Evolutionary conservation across 2,113 vertebrate genomes (phyloP).

Genomic region (Clarias gariepinus): DNA sequence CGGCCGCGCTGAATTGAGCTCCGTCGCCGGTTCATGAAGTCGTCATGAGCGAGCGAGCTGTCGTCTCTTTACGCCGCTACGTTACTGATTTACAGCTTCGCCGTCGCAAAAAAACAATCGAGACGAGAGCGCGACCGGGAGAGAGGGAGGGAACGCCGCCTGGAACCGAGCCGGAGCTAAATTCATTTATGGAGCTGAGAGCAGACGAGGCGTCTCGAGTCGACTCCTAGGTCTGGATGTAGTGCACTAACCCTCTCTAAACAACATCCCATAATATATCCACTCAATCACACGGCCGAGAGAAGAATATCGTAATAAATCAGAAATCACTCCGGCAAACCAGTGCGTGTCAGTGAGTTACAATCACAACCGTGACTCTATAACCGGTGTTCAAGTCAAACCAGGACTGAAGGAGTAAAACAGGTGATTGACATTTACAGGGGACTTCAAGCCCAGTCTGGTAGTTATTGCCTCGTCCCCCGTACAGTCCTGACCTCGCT

Average conservation of each 20-base stretch:
- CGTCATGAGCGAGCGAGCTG: conserved; percentile 24
- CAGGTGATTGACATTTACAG: no score
- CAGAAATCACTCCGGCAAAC: not conserved
- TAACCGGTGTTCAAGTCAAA: no score
- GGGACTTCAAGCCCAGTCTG: no score
- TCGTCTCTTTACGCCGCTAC: not conserved
- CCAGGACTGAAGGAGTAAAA: no score
- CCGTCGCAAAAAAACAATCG: conserved; percentile 19
- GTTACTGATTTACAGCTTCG: conserved; percentile 36
- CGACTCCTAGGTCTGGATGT: not conserved
- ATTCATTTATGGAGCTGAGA: not conserved
- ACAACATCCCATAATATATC: not conserved
- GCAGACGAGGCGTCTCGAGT: not conserved
- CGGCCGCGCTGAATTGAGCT: conserved; percentile 33
- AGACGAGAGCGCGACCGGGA: not conserved
- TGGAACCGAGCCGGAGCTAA: not conserved
- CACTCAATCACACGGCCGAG: not conserved
- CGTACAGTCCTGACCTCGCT: no score
- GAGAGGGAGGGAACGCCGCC: not conserved
- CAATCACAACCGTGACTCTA: not conserved
- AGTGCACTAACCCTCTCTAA: not conserved
- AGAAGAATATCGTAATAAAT: not conserved
- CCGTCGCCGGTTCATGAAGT: conserved; percentile 38
- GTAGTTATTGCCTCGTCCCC: no score
- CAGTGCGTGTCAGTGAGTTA: not conserved